These are phyloP conservation scores for Monomorium pharaonis DNA, from an alignment of 1,140 invertebrate species.

Conservation along the genomic window DNA sequence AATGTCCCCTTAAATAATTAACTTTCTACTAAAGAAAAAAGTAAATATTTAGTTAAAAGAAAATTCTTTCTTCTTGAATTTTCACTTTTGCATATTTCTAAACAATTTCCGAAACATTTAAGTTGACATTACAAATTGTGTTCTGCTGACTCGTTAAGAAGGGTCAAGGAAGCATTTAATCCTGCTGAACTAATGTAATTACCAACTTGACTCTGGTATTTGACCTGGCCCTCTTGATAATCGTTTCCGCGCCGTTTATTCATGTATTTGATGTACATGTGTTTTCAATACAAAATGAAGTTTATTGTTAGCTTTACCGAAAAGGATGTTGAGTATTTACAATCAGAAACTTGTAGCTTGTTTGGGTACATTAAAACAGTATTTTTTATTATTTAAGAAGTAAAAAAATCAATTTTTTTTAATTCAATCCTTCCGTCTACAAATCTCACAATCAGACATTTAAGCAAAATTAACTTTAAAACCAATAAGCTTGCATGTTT, in stretches of 20 bases:
- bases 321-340: not conserved
- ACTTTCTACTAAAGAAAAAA: no score
- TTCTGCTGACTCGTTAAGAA: constrained; percentile 66
- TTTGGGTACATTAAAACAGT: constrained; percentile 74
- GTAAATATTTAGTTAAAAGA: not conserved
- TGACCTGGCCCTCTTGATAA: constrained; percentile 71
- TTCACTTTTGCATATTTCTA: not conserved
- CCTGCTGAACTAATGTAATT: constrained; percentile 76
- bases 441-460: no score
- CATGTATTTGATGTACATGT: not conserved
- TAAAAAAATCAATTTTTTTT: no score
- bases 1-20: no score
- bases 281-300: constrained; percentile 50
- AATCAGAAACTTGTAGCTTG: not conserved
- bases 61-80: not conserved
- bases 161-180: constrained; percentile 81
- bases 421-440: no score
- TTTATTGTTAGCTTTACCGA: constrained; percentile 12
- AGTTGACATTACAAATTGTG: constrained; percentile 60
- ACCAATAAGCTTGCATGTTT: no score
- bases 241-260: constrained; percentile 18
- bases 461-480: no score
- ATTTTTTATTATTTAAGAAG: no score
- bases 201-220: constrained; percentile 81
- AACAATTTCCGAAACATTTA: constrained; percentile 29